phyloP scores from a whole-genome alignment of 1,140 invertebrate species.

The Ceratina calcarata region DNA sequence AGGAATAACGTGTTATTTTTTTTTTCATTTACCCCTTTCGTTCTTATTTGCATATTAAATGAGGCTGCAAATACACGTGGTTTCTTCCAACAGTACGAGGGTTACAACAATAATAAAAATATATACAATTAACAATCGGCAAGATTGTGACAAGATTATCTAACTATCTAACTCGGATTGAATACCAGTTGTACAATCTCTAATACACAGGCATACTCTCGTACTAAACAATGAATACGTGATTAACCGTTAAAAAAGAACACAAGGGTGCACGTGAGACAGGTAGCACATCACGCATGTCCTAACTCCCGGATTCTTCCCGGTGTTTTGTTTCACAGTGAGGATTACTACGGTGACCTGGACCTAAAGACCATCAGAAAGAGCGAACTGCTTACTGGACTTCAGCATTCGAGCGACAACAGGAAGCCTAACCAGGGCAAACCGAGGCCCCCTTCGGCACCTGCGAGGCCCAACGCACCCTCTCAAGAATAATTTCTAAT shows the following conservation, averaged over 20 bases:
- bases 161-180: conserved; percentile 11
- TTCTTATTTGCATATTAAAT: not conserved
- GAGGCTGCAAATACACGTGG: not conserved
- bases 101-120: not conserved
- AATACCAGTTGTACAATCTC: not conserved
- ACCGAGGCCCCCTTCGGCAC: conserved; percentile 81
- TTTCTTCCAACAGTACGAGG: not conserved
- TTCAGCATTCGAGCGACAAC: conserved; percentile 83
- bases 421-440: conserved; percentile 78
- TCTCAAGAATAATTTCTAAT: conserved; percentile 67
- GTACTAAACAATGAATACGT: conserved; percentile 16
- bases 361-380: conserved; percentile 96
- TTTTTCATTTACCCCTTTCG: too few species aligned
- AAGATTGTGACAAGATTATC: not conserved
- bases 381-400: conserved; percentile 91
- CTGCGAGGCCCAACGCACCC: conserved; percentile 68
- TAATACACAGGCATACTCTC: not conserved
- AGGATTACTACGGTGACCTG: conserved; percentile 97
- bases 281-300: conserved; percentile 56
- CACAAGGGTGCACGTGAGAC: conserved; percentile 26
- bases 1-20: conserved; percentile 3
- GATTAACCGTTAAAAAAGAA: conserved; percentile 39
- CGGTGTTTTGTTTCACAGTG: conserved; percentile 83
- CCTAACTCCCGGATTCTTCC: conserved; percentile 63
- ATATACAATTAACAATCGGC: conserved; percentile 9